Base-by-base conservation (phyloP, 2,888 invertebrate species). In the Syritta pipiens region DNA sequence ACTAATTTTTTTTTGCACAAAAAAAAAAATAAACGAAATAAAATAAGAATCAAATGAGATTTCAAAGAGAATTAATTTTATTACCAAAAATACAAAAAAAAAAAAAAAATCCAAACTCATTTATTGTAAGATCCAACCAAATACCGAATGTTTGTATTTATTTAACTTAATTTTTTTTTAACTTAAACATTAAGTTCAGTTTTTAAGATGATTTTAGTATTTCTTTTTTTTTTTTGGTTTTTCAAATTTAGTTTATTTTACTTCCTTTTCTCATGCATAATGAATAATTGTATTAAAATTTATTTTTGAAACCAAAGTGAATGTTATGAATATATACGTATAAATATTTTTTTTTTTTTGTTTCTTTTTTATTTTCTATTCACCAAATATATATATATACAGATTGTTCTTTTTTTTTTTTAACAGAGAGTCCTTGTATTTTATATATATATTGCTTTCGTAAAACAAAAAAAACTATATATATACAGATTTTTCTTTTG, bases 1-100 rank as follows among this genome's bases (percentile, higher is more conserved):
- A 77, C 76, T 76, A 69, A n/a, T n/a, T n/a, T n/a, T 65, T 71
- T 60, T 72, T 77, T 77, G 77, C 77, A 71, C 65, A 77, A 71
- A 37, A 63, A 51, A 30, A 26, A 71, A 63, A 59, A 19, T 37
- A 20, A 37, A 55, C 63, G 44, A 30, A 28, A 53, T 20, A 60
- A 37, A 26, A 6, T 22, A 4, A 5, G 3, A 9, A 48, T 5
- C 5, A 48, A 28, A 28, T 12, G 49, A 49, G 37, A 37, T 37
- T 26, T 32, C 28, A 75, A 49, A 76, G 37, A 53, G 57, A 44
- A 37, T 37, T 59, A 71, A 71, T 59, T 57, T 69, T 59, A 32
- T 51, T 63, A 49, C 62, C 72, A 72, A 72, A 63, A 72, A 72
- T 42, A 40, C 51, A 32, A 37, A 19, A 14, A 51, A 35, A 26